These are phyloP conservation scores for Molossus alvarezi DNA, from an alignment of 2,797 vertebrate genomes.

Conservation along the genomic window DNA sequence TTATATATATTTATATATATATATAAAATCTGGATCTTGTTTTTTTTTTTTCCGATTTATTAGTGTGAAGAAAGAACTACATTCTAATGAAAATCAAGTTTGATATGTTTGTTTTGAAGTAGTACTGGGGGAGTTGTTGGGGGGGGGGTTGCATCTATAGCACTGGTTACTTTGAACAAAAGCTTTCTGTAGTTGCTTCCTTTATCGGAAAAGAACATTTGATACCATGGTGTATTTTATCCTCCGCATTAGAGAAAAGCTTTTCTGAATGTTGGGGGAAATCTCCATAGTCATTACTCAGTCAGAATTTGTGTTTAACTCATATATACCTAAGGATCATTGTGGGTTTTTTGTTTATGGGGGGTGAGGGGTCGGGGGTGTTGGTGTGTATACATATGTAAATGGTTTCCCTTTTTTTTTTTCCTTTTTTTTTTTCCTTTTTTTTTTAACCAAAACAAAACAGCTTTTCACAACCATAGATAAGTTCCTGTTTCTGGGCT, in stretches of 20 bases:
- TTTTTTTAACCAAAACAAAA: constrained; percentile 62
- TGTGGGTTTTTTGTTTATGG: constrained; percentile 44
- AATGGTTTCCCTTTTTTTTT: constrained; percentile 13
- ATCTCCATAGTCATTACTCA: constrained; percentile 85
- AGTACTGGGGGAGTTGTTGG: constrained; percentile 78
- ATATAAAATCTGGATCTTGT: constrained; percentile 85
- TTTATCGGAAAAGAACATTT: constrained; percentile 89
- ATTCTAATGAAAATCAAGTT: constrained; percentile 89
- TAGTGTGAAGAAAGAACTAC: constrained; percentile 88
- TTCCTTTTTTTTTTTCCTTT: neutral
- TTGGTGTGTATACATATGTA: constrained; percentile 46
- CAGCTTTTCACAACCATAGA: constrained; percentile 15
- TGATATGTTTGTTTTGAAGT: constrained; percentile 88
- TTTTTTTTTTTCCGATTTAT: constrained; percentile 87
- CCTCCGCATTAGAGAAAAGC: constrained; percentile 87
- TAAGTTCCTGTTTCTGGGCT: constrained; percentile 56
- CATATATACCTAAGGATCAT: constrained; percentile 61
- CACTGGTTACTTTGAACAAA: constrained; percentile 86
- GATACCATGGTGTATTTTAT: constrained; percentile 86
- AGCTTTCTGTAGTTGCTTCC: constrained; percentile 90
- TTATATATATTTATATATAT: constrained; percentile 89
- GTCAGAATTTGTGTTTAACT: constrained; percentile 87
- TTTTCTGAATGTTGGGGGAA: constrained; percentile 88
- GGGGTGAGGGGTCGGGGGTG: neutral
- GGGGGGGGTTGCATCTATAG: constrained; percentile 87